Percentiles rank a stretch among this genome's conserved stretches.
These are phyloP conservation scores for Chrysochloris asiatica DNA, from an alignment of 2,113 vertebrate genomes.

Conservation along the genomic window DNA sequence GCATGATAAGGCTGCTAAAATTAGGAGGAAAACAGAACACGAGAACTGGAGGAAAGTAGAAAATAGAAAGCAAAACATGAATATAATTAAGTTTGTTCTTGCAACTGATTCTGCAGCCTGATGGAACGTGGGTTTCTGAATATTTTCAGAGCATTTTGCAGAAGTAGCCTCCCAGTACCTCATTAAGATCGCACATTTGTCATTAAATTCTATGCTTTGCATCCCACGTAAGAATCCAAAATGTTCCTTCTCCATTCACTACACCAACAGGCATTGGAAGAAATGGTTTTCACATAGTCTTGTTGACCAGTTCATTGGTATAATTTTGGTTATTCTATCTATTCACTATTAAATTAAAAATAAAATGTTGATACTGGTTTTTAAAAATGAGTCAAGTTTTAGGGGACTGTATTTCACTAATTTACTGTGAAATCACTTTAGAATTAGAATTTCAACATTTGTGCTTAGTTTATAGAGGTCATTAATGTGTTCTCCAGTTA, in stretches of 20 bases:
- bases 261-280: background rate
- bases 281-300: background rate
- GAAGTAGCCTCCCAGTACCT: constrained; percentile 8
- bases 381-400: constrained; percentile 7
- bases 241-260: constrained; percentile 13
- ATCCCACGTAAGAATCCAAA: background rate
- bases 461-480: constrained; percentile 4
- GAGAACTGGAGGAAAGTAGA: constrained; percentile 28
- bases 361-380: background rate
- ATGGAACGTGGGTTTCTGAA: constrained; percentile 50
- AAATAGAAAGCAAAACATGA: constrained; percentile 44
- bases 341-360: constrained; percentile 32
- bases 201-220: constrained; percentile 31
- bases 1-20: background rate
- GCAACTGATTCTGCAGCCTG: constrained; percentile 27
- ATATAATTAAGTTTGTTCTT: constrained; percentile 56
- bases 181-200: constrained; percentile 52
- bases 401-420: constrained; percentile 28
- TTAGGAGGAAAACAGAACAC: constrained; percentile 33
- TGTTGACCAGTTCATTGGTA: background rate
- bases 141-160: constrained; percentile 57
- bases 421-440: background rate
- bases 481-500: background rate
- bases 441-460: constrained; percentile 34
- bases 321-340: background rate